Conservation (phyloP, 2,113 vertebrate genomes). For the Forbesichthys papilliferus region DNA sequence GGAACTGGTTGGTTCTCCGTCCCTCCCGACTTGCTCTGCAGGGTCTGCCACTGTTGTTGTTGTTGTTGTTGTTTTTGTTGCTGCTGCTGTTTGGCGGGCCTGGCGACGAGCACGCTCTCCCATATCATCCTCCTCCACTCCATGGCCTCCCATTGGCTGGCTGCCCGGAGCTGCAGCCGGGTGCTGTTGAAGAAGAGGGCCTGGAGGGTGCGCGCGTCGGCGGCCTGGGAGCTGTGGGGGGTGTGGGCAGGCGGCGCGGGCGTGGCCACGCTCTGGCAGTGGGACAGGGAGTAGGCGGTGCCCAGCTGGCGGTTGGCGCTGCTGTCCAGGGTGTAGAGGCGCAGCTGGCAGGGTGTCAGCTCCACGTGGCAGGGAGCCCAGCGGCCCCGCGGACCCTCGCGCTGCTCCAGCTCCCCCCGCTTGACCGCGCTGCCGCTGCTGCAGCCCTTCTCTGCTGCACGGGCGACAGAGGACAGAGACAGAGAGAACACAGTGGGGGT, state of each 20-base stretch:
- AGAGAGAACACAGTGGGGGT: not conserved
- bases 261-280: constrained; percentile 87
- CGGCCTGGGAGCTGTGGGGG: constrained; percentile 46
- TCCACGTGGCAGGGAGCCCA: constrained; percentile 90
- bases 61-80: constrained; percentile 45
- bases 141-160: constrained; percentile 88
- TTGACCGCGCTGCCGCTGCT: constrained; percentile 87
- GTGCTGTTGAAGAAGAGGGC: constrained; percentile 87
- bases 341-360: constrained; percentile 86
- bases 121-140: constrained; percentile 92
- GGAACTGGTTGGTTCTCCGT: constrained; percentile 32
- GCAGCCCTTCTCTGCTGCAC: constrained; percentile 80
- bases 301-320: constrained; percentile 88
- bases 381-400: constrained; percentile 83
- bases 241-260: constrained; percentile 58
- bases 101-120: constrained; percentile 80
- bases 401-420: constrained; percentile 89
- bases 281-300: constrained; percentile 84
- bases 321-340: constrained; percentile 88
- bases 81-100: constrained; percentile 65
- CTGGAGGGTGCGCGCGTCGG: constrained; percentile 85
- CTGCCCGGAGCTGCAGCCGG: constrained; percentile 85
- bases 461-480: not conserved
- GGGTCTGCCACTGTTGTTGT: constrained; percentile 57
- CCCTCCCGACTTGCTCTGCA: constrained; percentile 50